Percentiles rank a stretch among this genome's conserved stretches.
Evolutionary conservation across 2,888 invertebrate genomes (phyloP).

Genomic region (Ferrisia virgata): DNA sequence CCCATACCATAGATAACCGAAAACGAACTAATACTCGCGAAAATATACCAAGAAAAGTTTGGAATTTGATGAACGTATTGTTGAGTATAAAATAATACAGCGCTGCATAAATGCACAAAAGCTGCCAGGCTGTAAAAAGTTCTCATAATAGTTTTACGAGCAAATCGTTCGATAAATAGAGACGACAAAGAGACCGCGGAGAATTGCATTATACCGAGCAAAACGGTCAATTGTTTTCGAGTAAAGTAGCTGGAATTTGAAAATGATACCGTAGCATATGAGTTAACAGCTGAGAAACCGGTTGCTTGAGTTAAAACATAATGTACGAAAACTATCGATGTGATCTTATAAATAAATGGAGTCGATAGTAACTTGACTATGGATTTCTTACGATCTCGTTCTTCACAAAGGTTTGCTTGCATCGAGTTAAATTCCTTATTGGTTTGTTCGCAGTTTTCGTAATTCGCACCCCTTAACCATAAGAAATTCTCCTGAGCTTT

Average conservation of each 20-base stretch:
- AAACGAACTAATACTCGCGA: constrained; percentile 1
- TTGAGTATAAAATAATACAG: not conserved
- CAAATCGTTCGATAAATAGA: not conserved
- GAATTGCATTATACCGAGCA: not conserved
- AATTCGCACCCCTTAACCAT: not conserved
- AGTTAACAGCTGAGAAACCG: not conserved
- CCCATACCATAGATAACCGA: not conserved
- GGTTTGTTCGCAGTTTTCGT: not conserved
- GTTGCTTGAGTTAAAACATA: not conserved
- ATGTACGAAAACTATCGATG: not conserved
- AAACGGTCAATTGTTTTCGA: constrained; percentile 4
- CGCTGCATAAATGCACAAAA: constrained; percentile 8
- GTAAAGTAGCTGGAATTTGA: not conserved
- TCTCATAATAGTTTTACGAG: not conserved
- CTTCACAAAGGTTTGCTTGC: not conserved
- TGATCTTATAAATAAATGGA: not conserved
- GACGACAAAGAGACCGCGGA: not conserved
- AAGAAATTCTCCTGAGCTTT: constrained; percentile 31
- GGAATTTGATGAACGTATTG: not conserved
- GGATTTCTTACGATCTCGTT: not conserved
- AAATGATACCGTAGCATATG: not conserved
- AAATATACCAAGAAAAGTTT: constrained; percentile 17
- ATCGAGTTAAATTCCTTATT: not conserved
- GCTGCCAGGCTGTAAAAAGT: not conserved
- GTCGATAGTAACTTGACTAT: constrained; percentile 7